Conservation (phyloP, 2,888 invertebrate genomes). For the Limnephilus lunatus region DNA sequence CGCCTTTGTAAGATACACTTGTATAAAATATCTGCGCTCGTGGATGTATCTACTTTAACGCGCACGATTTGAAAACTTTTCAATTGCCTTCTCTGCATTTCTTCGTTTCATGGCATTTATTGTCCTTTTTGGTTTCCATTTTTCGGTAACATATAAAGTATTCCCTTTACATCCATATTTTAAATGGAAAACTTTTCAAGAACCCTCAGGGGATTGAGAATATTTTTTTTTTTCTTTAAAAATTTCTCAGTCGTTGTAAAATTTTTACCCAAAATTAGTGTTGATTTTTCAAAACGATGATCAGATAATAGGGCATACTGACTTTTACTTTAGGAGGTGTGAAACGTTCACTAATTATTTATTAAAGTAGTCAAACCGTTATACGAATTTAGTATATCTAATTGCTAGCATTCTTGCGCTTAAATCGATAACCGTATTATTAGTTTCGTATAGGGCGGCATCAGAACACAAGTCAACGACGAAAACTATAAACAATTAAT, state of each 20-base stretch:
- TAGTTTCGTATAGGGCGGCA: too few species aligned
- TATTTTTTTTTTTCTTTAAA: neutral
- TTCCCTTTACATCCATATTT: neutral
- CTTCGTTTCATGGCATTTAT: neutral
- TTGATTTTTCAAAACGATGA: neutral
- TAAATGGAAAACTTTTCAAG: neutral
- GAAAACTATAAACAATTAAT: too few species aligned
- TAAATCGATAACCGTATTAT: too few species aligned
- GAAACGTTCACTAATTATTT: too few species aligned
- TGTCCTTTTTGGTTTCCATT: neutral
- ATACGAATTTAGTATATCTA: too few species aligned
- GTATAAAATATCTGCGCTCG: neutral
- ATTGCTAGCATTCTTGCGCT: too few species aligned
- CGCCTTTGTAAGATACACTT: neutral
- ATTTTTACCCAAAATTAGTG: neutral
- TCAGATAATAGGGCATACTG: neutral
- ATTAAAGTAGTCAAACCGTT: too few species aligned
- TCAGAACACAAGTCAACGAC: too few species aligned
- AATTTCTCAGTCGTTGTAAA: neutral
- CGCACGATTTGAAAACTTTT: conserved; percentile 16
- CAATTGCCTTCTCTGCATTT: neutral
- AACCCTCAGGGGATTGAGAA: neutral
- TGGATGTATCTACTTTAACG: neutral
- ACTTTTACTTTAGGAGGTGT: neutral
- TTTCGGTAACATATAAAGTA: neutral